Evolutionary conservation across 2,797 vertebrate species (phyloP).

Genomic region (Argya squamiceps): DNA sequence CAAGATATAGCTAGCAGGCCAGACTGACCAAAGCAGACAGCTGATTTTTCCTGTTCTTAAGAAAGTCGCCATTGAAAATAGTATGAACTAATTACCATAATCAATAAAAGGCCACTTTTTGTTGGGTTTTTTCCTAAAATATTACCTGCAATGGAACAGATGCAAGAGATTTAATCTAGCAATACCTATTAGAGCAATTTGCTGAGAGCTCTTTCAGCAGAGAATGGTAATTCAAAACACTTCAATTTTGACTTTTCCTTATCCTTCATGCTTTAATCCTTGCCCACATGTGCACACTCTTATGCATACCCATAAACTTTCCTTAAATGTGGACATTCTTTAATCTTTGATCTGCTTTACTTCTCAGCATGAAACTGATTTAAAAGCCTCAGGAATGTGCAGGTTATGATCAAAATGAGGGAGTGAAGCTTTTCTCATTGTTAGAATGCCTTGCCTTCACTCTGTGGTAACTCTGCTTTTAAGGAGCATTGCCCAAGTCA

Average conservation of each 20-base stretch:
- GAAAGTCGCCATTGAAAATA: background rate
- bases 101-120: background rate
- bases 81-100: background rate
- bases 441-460: background rate
- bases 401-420: background rate
- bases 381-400: background rate
- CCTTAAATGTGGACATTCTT: background rate
- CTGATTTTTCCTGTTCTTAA: background rate
- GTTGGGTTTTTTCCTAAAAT: rapidly evolving
- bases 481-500: background rate
- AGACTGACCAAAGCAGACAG: background rate
- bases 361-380: background rate
- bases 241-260: background rate
- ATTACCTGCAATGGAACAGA: background rate
- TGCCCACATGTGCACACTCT: rapidly evolving
- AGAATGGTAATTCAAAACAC: background rate
- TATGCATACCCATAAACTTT: background rate
- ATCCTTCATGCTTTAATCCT: background rate
- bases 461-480: background rate
- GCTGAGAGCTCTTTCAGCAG: background rate
- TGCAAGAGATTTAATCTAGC: background rate
- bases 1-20: background rate
- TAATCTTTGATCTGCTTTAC: background rate
- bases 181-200: background rate
- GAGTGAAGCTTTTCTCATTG: background rate